Conservation (phyloP, 2,797 vertebrate genomes). For the Neosilurus hyrtlii region DNA sequence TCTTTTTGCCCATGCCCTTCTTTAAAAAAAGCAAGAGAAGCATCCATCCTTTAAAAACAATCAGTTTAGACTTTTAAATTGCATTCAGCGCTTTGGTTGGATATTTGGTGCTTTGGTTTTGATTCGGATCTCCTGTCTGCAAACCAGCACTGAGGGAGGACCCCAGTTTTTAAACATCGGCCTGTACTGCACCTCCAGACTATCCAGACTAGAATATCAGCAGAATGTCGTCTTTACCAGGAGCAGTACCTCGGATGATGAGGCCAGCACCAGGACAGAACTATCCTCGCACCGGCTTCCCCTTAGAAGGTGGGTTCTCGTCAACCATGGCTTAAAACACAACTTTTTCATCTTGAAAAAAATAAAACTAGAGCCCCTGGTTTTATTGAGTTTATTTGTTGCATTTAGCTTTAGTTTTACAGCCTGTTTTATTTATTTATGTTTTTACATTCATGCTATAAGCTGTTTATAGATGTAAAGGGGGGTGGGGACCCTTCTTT, state of each 20-base stretch:
- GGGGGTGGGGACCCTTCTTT: not conserved
- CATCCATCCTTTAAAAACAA: constrained; percentile 35
- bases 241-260: constrained; percentile 83
- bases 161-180: not conserved
- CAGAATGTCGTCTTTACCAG: constrained; percentile 78
- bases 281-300: constrained; percentile 83
- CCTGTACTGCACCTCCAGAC: constrained; percentile 51
- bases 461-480: not conserved
- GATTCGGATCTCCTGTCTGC: constrained; percentile 17
- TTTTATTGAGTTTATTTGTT: not conserved
- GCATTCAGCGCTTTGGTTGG: constrained; percentile 12
- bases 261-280: constrained; percentile 84
- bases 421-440: not conserved
- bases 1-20: constrained; percentile 46
- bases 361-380: not conserved
- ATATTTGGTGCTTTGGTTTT: constrained; percentile 31
- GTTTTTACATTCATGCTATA: not conserved
- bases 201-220: constrained; percentile 52
- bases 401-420: not conserved
- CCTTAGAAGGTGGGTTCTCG: constrained; percentile 78
- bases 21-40: constrained; percentile 37
- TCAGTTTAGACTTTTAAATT: constrained; percentile 44
- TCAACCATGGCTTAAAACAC: not conserved
- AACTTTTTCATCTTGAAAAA: not conserved
- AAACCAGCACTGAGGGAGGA: constrained; percentile 35